Percentiles rank a stretch among this genome's conserved stretches.
phyloP scores from a whole-genome alignment of 2,113 vertebrate genomes.

The Nibea albiflora region DNA sequence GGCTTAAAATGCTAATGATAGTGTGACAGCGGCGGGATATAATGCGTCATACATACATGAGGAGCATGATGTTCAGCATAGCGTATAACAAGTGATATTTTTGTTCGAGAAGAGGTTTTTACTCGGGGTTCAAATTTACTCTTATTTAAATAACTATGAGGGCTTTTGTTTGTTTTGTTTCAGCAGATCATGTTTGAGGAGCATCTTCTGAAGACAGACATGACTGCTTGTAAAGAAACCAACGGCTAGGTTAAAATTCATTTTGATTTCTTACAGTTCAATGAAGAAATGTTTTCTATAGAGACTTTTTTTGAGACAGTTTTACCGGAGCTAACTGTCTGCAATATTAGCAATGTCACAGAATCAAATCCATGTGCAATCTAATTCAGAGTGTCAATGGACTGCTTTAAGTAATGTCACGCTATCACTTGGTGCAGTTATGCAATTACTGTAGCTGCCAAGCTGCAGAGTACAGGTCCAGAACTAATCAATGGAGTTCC shows the following conservation, averaged over 20 bases:
- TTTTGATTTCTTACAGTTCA: background rate
- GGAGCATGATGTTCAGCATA: background rate
- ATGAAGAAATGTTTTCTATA: background rate
- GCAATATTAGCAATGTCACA: background rate
- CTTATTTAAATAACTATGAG: background rate
- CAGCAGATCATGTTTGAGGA: background rate
- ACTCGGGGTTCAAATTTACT: background rate
- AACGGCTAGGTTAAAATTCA: background rate
- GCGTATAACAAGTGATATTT: background rate
- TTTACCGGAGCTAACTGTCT: background rate
- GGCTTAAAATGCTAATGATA: slow-evolving; percentile 54
- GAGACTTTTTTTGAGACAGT: background rate
- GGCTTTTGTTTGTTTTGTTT: background rate
- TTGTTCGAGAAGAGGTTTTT: background rate
- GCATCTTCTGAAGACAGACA: background rate
- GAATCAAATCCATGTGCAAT: background rate
- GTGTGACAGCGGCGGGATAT: slow-evolving; percentile 36
- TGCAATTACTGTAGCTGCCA: background rate
- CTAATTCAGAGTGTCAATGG: background rate
- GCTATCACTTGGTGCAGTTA: background rate
- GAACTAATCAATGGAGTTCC: background rate
- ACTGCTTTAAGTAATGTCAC: background rate
- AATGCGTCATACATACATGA: slow-evolving; percentile 26
- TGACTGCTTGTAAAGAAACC: background rate
- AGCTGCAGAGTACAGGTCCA: background rate